Percentiles rank a stretch among this genome's conserved stretches.
Conservation (phyloP, 2,888 invertebrate genomes). For the Drosophila birchii region DNA sequence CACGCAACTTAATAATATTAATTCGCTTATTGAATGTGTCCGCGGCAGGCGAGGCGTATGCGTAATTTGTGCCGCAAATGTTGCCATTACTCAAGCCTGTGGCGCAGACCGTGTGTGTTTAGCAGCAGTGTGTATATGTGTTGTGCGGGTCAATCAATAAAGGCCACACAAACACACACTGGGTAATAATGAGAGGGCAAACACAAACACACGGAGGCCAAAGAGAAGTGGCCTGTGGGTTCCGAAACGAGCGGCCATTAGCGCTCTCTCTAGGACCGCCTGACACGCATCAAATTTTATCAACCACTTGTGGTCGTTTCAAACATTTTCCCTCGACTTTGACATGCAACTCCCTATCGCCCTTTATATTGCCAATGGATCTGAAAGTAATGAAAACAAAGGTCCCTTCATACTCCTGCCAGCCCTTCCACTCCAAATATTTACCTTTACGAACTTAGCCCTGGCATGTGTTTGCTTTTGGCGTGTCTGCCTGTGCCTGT, state of each 20-base stretch:
- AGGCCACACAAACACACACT: conserved; percentile 23
- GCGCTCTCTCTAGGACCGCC: conserved; percentile 38
- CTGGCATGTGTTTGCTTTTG: conserved; percentile 66
- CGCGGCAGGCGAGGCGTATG: conserved; percentile 55
- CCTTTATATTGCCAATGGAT: conserved; percentile 52
- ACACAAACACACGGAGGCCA: conserved; percentile 28
- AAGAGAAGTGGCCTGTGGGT: conserved; percentile 18
- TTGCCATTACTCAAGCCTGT: conserved; percentile 46
- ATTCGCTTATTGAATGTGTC: conserved; percentile 54
- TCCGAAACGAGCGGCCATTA: conserved; percentile 32
- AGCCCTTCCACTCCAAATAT: conserved; percentile 28
- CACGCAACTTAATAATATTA: conserved; percentile 66
- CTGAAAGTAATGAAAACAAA: conserved; percentile 67
- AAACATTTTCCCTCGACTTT: conserved; percentile 61
- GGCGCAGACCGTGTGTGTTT: conserved; percentile 17
- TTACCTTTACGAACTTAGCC: conserved; percentile 34
- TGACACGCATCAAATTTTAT: conserved; percentile 69
- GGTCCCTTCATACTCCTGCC: not conserved
- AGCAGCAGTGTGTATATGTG: conserved; percentile 3
- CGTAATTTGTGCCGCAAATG: conserved; percentile 63
- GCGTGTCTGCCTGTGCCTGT: conserved; percentile 52
- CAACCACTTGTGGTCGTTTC: conserved; percentile 76
- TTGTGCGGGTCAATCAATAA: conserved; percentile 62
- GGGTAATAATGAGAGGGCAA: conserved; percentile 47
- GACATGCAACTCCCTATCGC: conserved; percentile 51